Base-by-base conservation (phyloP, 1,140 invertebrate species). In the Campoletis sonorensis region DNA sequence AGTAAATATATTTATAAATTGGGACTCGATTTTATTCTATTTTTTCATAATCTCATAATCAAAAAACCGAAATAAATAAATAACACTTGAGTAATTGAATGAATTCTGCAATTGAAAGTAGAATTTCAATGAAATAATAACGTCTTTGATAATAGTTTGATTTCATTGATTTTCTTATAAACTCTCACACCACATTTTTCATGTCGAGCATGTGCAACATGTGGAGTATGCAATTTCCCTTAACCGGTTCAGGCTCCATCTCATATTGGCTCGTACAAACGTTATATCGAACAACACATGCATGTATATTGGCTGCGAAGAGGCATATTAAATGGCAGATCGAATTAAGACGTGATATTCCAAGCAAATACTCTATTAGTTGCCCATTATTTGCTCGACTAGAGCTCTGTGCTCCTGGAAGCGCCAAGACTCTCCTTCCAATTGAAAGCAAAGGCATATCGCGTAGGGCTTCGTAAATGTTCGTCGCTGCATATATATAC, bases 301-400 rank as follows among this genome's bases (percentile, higher is more conserved):
- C 15, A 13, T 64, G 8, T 64, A 27, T 81, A 86, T 77, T 73
- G n/a, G 79, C 61, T 79, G 23, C 79, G 79, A 73, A 77, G 81
- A 61, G 72, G 81, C 85, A 87, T 87, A 89, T 89, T 88, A 87
- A 86, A 85, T 83, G 83, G 84, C 86, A 87, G 84, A 88, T 88
- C 81, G 84, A 87, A 87, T 85, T 82, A 84, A 83, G 84, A 49
- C 85, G 85, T 87, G 82, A 87, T 84, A 85, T 84, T 85, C 85
- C 82, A 82, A 87, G 86, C 86, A 89, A 89, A 89, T 88, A 88
- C 86, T 88, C 86, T 87, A 88, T 89, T 88, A 87, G 84, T 86
- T 85, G 83, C 83, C 86, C 86, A 87, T 87, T 89, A 88, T 88
- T 88, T 87, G 87, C 84, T 77, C 83, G 80, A 68, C 68, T 71